Evolutionary conservation across 2,888 invertebrate genomes (phyloP).

Genomic region (Parnassius apollo): DNA sequence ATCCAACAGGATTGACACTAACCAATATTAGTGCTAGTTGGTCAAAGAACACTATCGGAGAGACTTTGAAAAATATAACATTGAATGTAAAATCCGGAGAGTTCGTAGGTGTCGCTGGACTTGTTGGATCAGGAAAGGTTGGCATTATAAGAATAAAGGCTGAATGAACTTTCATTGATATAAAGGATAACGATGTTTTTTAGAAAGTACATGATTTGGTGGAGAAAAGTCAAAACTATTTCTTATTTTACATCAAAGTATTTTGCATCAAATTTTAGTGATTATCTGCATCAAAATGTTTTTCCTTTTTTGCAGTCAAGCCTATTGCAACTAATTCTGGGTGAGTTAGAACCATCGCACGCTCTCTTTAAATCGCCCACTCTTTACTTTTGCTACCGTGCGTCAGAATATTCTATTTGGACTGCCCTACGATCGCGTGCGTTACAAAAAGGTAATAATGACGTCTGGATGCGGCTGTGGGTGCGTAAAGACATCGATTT

Average conservation of each 20-base stretch:
- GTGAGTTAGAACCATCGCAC: constrained; percentile 83
- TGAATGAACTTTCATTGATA: too few relatives aligned
- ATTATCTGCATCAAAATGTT: too few relatives aligned
- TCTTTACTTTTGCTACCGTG: constrained; percentile 85
- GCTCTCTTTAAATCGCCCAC: too few relatives aligned
- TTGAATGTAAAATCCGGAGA: constrained; percentile 78
- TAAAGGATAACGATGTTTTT: too few relatives aligned
- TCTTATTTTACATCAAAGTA: too few relatives aligned
- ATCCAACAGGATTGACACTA: constrained; percentile 54
- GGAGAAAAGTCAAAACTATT: too few relatives aligned
- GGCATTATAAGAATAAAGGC: too few relatives aligned
- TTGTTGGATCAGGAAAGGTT: constrained; percentile 89
- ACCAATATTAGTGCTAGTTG: constrained; percentile 69
- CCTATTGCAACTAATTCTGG: constrained; percentile 84
- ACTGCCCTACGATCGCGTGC: constrained; percentile 76
- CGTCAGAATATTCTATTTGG: constrained; percentile 91
- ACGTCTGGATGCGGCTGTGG: too few relatives aligned
- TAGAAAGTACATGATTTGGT: too few relatives aligned
- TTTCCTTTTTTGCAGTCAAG: constrained; percentile 73
- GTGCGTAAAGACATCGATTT: background rate
- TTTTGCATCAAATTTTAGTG: too few relatives aligned
- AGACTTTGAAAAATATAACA: constrained; percentile 78
- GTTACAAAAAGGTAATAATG: constrained; percentile 66
- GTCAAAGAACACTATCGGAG: constrained; percentile 69
- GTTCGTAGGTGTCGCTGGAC: constrained; percentile 85